phyloP scores from a whole-genome alignment of 2,888 invertebrate species.

The Notodonta dromedarius region DNA sequence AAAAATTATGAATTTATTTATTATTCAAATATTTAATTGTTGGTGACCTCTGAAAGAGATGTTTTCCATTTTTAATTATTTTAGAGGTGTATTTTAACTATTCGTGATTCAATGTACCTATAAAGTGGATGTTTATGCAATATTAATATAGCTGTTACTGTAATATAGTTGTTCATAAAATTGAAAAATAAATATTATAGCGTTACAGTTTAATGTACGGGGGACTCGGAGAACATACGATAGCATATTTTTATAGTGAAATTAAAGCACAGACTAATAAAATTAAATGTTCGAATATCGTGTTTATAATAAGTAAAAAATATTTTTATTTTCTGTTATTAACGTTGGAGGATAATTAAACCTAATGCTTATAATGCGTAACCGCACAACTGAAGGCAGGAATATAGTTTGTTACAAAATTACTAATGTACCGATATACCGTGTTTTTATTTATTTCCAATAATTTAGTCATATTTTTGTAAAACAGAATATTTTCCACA shows the following conservation, averaged over 20 bases:
- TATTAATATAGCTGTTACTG: slow-evolving; percentile 32
- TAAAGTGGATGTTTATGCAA: slow-evolving; percentile 32
- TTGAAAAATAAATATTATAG: slow-evolving; percentile 28
- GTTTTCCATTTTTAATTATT: slow-evolving; percentile 38
- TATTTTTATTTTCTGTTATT: background rate
- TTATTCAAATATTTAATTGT: slow-evolving; percentile 44
- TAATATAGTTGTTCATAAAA: slow-evolving; percentile 33
- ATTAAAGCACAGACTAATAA: slow-evolving; percentile 24
- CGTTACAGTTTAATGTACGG: slow-evolving; percentile 18
- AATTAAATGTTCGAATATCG: slow-evolving; percentile 16
- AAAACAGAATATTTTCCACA: background rate
- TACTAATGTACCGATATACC: no score
- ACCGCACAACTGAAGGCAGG: no score
- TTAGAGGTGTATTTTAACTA: slow-evolving; percentile 7
- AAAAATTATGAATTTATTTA: slow-evolving; percentile 25
- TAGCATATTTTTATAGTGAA: slow-evolving; percentile 46
- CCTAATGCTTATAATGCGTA: no score
- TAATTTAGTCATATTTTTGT: background rate
- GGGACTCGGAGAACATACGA: slow-evolving; percentile 18
- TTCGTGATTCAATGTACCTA: slow-evolving; percentile 23
- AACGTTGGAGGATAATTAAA: no score
- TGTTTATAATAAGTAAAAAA: slow-evolving; percentile 18
- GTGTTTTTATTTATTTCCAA: no score
- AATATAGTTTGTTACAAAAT: no score
- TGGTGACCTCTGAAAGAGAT: slow-evolving; percentile 45